Base-by-base conservation (phyloP, 2,888 invertebrate genomes). In the Drosophila formosana region DNA sequence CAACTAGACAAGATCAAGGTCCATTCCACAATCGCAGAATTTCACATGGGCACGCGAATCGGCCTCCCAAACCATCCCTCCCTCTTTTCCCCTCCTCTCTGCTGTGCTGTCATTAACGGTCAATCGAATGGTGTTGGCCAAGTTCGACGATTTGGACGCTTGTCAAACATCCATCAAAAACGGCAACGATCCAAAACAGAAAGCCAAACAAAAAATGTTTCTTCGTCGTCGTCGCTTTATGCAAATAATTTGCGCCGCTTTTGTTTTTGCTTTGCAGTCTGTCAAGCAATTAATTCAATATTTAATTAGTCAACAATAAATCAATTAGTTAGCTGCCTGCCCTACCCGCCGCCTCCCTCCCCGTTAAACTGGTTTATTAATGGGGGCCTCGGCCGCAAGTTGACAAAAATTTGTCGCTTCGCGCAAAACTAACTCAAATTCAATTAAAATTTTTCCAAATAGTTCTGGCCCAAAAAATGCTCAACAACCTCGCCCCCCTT, bases 241-340 rank as follows among this genome's bases (percentile, higher is more conserved):
- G 88, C 75, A 82, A 85, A 88, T 82, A 76, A 70, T 75, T 75
- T 78, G 55, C 64, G 75, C 26, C 52, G 72, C 43, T 63, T 81
- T 65, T 63, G 13, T 70, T 62, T 53, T 61, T 61, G 41, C 51
- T 51, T 43, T 13, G 55, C 18, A 34, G 70, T 50, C 62, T 71
- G 67, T 81, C 74, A 68, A 75, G 72, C 77, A 79, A 87, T 89
- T 87, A 82, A 86, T 84, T 82, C 84, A 88, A 78, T 82, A 82
- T 81, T 86, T 85, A 87, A 88, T 88, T 82, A 82, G 84, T 75
- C 70, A 88, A 87, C 86, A 81, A 84, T 88, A 88, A 89, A 88
- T 88, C 86, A 88, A 89, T 89, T 89, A 80, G 85, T 75, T 72
- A 69, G 70, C 71, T 58, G 58, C 56, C 39, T 25, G 39, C 55